phyloP scores from a whole-genome alignment of 1,140 invertebrate genomes.

The Bicyclus anynana region DNA sequence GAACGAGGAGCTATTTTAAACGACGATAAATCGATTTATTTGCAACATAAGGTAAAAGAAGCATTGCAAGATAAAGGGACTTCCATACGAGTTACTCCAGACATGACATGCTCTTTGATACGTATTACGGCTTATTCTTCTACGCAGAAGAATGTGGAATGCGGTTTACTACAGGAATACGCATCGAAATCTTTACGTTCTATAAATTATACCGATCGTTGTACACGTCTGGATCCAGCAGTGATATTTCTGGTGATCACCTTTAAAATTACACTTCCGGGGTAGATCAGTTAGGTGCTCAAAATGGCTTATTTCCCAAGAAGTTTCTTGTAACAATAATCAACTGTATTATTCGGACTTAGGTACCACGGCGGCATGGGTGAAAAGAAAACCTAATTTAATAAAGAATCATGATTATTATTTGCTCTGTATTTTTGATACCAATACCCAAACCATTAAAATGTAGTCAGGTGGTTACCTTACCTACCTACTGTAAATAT shows the following conservation, averaged over 20 bases:
- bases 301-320: background rate
- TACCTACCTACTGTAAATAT: too few species aligned
- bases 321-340: background rate
- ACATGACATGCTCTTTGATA: constrained; percentile 52
- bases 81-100: constrained; percentile 39
- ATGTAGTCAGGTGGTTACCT: too few species aligned
- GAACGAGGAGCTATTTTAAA: constrained; percentile 11
- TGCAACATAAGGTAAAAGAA: constrained; percentile 36
- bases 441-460: too few species aligned
- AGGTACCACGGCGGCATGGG: too few species aligned
- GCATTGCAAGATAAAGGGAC: constrained; percentile 50
- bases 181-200: constrained; percentile 37
- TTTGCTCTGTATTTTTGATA: too few species aligned
- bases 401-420: too few species aligned
- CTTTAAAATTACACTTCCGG: background rate
- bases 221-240: constrained; percentile 9
- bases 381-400: too few species aligned
- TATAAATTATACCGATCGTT: constrained; percentile 1
- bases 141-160: constrained; percentile 38
- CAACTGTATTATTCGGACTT: too few species aligned
- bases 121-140: constrained; percentile 34
- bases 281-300: background rate
- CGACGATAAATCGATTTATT: constrained; percentile 18
- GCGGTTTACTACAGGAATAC: constrained; percentile 47
- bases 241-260: constrained; percentile 8